A percentile compares a stretch with the other conserved stretches of the same genome.
phyloP scores from a whole-genome alignment of 2,888 invertebrate genomes.

The Autographa gamma region DNA sequence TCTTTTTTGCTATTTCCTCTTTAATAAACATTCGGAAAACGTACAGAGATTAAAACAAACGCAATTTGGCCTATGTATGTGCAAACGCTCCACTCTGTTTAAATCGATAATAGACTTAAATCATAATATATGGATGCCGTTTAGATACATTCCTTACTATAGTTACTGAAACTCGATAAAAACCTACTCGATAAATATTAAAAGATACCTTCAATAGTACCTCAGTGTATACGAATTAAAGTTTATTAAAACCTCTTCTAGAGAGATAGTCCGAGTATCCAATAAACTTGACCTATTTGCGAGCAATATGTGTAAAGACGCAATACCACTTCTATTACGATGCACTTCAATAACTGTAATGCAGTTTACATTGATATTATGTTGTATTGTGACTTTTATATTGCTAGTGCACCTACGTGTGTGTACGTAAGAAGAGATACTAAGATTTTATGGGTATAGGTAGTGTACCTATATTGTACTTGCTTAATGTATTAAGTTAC shows the following conservation, averaged over 20 bases:
- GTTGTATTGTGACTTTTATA: conserved; percentile 3
- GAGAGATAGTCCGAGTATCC: not conserved
- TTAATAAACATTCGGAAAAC: too few relatives aligned
- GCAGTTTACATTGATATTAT: conserved; percentile 7
- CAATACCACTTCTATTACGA: not conserved
- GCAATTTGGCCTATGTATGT: too few relatives aligned
- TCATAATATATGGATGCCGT: too few relatives aligned
- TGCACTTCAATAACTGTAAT: conserved; percentile 13
- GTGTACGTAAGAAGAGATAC: not conserved
- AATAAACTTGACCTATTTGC: conserved; percentile 2
- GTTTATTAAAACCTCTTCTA: not conserved
- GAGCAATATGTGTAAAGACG: conserved; percentile 1
- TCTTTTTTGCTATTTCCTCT: too few relatives aligned
- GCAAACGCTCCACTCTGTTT: too few relatives aligned
- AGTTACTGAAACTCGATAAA: too few relatives aligned
- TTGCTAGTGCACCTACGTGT: not conserved
- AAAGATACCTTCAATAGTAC: not conserved
- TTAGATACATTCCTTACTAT: too few relatives aligned
- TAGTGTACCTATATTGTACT: too few relatives aligned
- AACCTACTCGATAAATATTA: too few relatives aligned
- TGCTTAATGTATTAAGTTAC: too few relatives aligned
- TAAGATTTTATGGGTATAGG: not conserved
- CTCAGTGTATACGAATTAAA: not conserved
- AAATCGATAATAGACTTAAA: too few relatives aligned
- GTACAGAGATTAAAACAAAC: too few relatives aligned